A percentile compares a stretch with the other conserved stretches of the same genome.
Conservation (phyloP, 1,140 invertebrate species). For the Ooceraea biroi region DNA sequence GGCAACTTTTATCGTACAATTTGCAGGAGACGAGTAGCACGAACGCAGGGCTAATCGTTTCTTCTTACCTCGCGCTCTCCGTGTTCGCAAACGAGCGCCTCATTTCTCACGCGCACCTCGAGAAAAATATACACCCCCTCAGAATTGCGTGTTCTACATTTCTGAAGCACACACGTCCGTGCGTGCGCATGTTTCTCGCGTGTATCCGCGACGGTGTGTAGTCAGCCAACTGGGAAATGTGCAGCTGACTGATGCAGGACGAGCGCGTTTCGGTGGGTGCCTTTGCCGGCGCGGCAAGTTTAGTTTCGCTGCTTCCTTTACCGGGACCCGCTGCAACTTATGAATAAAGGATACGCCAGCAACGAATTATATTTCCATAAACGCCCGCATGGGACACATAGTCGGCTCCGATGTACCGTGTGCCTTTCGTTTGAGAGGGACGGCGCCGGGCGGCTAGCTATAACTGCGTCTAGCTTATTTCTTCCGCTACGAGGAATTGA, state of each 20-base stretch:
- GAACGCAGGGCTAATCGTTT: neutral
- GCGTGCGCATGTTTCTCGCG: constrained; percentile 33
- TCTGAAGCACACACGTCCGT: constrained; percentile 24
- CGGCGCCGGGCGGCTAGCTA: too few species aligned
- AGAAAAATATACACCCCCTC: constrained; percentile 6
- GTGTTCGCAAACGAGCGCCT: neutral
- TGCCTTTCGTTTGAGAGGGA: constrained; percentile 46
- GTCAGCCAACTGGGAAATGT: constrained; percentile 51
- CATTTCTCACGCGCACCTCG: neutral
- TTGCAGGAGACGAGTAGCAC: neutral
- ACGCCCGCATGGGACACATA: constrained; percentile 67
- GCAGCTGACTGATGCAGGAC: constrained; percentile 51
- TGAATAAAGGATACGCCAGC: constrained; percentile 72
- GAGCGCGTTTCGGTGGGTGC: constrained; percentile 46
- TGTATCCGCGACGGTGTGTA: constrained; percentile 42
- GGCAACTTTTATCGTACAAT: neutral
- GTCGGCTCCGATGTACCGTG: constrained; percentile 35
- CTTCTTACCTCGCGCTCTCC: neutral
- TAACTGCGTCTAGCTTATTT: constrained; percentile 22
- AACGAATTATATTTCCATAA: constrained; percentile 75
- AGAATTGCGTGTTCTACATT: constrained; percentile 5
- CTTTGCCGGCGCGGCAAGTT: constrained; percentile 28
- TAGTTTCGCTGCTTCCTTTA: constrained; percentile 30
- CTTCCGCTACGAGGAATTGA: constrained; percentile 38
- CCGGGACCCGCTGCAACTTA: constrained; percentile 60